Percentiles rank a stretch among this genome's conserved stretches.
Evolutionary conservation across 2,888 invertebrate genomes (phyloP).

Genomic region (Masnerella sp.): DNA sequence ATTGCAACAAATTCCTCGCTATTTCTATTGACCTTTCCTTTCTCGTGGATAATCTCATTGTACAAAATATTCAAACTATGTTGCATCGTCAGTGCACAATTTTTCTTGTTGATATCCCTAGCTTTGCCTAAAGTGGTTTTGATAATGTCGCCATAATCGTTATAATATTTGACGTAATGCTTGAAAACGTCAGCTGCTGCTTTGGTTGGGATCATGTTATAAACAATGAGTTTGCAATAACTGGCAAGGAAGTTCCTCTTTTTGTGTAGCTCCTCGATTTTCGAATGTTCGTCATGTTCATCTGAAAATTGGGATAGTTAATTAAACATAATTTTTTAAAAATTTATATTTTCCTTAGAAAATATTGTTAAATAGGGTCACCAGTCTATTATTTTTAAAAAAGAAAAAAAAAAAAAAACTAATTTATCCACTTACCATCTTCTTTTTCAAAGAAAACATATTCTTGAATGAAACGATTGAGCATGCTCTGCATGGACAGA

Average conservation of each 20-base stretch:
- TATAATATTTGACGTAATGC: constrained; percentile 98
- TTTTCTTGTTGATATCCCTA: constrained; percentile 97
- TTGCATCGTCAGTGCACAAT: constrained; percentile 96
- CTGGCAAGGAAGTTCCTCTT: constrained; percentile 96
- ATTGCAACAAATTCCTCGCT: constrained; percentile 92
- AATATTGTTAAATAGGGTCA: too few relatives aligned
- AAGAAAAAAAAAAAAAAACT: not conserved
- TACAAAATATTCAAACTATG: constrained; percentile 94
- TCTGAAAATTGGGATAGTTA: constrained; percentile 78
- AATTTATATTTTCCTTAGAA: too few relatives aligned
- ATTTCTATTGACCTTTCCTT: constrained; percentile 81
- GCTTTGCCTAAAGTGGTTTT: constrained; percentile 98
- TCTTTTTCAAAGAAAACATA: constrained; percentile 96
- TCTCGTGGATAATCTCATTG: constrained; percentile 81
- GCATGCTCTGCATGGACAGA: constrained; percentile 85
- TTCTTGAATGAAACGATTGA: constrained; percentile 94
- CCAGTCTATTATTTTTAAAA: too few relatives aligned
- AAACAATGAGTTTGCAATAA: constrained; percentile 98
- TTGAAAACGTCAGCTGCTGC: constrained; percentile 97
- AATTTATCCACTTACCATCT: constrained; percentile 81
- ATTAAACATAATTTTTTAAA: constrained; percentile 26
- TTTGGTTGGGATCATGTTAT: constrained; percentile 96
- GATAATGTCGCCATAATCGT: constrained; percentile 98
- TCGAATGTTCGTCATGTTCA: constrained; percentile 95
- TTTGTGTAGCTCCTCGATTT: constrained; percentile 98